These are phyloP conservation scores for Engraulis encrasicolus DNA, from an alignment of 2,113 vertebrate species.

Conservation along the genomic window DNA sequence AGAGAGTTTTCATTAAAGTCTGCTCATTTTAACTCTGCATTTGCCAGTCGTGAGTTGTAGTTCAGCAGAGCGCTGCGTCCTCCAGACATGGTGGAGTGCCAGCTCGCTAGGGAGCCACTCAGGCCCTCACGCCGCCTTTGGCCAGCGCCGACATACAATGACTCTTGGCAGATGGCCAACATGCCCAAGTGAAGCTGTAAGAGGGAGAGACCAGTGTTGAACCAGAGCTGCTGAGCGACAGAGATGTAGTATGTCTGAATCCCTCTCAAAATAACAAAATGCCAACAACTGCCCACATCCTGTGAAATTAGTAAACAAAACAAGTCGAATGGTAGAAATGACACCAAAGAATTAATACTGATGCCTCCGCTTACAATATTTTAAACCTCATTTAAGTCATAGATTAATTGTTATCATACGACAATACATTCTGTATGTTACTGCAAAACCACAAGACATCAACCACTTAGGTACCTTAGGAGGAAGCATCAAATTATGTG, in stretches of 20 bases:
- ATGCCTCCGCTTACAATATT: no score
- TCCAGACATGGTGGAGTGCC: not conserved
- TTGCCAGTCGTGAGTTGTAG: not conserved
- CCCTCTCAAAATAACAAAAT: slow-evolving; percentile 5
- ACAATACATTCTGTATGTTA: no score
- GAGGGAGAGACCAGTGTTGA: slow-evolving; percentile 33
- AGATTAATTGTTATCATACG: no score
- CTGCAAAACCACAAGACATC: no score
- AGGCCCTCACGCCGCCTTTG: not conserved
- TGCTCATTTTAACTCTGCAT: slow-evolving; percentile 1
- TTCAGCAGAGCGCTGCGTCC: not conserved
- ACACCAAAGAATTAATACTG: no score
- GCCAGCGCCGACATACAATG: slow-evolving; percentile 27
- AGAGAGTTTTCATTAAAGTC: not conserved
- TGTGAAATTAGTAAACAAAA: not conserved
- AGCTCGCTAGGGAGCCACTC: slow-evolving; percentile 21
- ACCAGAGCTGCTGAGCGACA: slow-evolving; percentile 1
- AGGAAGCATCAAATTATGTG: no score
- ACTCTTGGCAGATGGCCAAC: slow-evolving; percentile 18
- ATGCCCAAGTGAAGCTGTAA: slow-evolving; percentile 1
- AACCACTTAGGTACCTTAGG: no score
- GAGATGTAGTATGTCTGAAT: slow-evolving; percentile 1
- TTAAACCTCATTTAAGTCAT: no score
- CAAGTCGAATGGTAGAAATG: not conserved
- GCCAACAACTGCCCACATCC: not conserved